phyloP scores from a whole-genome alignment of 2,797 vertebrate genomes.

The Anguilla obscura region DNA sequence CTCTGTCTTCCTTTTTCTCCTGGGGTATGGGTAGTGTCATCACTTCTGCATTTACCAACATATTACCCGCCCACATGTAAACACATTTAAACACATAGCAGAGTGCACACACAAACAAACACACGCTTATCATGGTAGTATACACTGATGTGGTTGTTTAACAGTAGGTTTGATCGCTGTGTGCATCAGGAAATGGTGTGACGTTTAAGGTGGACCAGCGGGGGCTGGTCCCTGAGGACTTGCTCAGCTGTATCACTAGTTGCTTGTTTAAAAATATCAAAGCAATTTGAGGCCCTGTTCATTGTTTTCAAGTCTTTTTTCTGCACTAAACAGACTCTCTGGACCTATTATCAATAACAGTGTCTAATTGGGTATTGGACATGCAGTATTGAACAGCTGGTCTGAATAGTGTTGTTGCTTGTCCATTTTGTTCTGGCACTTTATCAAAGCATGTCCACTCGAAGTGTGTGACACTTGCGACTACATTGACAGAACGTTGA shows the following conservation, averaged over 20 bases:
- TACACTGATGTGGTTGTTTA: background rate
- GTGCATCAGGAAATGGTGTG: background rate
- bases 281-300: background rate
- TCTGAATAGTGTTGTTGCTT: background rate
- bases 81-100: background rate
- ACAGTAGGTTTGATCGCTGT: background rate
- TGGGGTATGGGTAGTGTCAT: background rate
- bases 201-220: background rate
- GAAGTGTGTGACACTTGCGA: background rate
- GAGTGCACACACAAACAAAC: background rate
- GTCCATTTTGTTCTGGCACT: background rate
- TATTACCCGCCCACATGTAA: background rate
- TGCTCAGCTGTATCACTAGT: background rate
- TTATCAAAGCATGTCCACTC: background rate
- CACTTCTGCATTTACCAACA: background rate
- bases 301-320: background rate
- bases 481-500: background rate
- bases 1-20: background rate
- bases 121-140: background rate
- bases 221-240: background rate
- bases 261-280: background rate
- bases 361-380: slow-evolving; percentile 8
- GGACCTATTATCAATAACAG: background rate
- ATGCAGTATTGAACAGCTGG: background rate
- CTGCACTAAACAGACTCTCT: background rate